phyloP scores from a whole-genome alignment of 2,797 vertebrate genomes.

The Telmatherina bonti region DNA sequence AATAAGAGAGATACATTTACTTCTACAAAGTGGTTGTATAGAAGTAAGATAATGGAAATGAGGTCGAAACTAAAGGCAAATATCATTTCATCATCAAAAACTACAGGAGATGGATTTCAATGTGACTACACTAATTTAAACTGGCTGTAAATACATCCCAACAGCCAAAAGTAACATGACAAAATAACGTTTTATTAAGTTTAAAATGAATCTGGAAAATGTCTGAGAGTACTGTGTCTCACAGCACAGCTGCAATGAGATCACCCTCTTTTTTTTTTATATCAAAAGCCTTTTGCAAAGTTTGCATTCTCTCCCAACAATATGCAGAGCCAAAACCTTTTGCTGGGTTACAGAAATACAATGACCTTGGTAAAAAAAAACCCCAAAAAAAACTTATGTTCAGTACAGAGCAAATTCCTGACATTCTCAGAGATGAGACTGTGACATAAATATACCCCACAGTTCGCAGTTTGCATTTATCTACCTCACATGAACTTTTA shows the following conservation, averaged over 20 bases:
- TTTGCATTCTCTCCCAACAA: neutral
- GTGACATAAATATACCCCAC: conserved; percentile 52
- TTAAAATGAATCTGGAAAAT: too few species aligned
- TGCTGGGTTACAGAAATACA: neutral
- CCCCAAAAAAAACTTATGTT: neutral
- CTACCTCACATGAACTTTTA: neutral
- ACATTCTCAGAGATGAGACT: conserved; percentile 27
- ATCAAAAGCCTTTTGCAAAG: too few species aligned
- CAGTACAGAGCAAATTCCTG: conserved; percentile 1
- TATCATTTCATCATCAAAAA: neutral
- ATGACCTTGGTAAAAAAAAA: neutral
- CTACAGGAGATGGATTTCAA: neutral
- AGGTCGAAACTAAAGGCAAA: too few species aligned
- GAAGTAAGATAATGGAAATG: neutral
- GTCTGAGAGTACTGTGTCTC: too few species aligned
- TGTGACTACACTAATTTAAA: too few species aligned
- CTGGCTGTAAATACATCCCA: too few species aligned
- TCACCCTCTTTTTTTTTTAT: too few species aligned
- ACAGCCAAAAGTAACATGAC: too few species aligned
- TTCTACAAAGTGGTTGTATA: neutral
- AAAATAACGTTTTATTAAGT: too few species aligned
- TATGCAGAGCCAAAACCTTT: neutral
- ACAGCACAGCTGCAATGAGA: too few species aligned
- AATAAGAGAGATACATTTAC: too few species aligned
- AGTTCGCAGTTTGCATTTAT: conserved; percentile 4